Base-by-base conservation (phyloP, 2,888 invertebrate genomes). In the Dysmachus trigonus region DNA sequence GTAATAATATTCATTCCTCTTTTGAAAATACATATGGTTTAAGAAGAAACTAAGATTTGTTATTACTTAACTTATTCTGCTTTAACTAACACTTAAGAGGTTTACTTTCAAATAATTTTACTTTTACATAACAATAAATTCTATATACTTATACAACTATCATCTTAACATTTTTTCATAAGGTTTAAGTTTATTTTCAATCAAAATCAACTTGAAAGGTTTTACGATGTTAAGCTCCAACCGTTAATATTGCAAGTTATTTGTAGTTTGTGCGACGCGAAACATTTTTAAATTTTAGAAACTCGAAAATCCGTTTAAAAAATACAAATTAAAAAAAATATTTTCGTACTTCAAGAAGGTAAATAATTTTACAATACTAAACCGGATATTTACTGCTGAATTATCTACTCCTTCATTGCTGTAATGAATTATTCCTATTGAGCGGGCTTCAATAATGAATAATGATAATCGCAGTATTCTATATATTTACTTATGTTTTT, bases 11-110 rank as follows among this genome's bases (percentile, higher is more conserved):
- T 73, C 73, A 73, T 73, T 73, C 73, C 73, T 73, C 73, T 73
- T 73, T 33, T 73, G 73, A 73, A 73, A 73, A 73, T 73, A 73
- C 35, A 73, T 73, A 73, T 33, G 35, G 13, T 73, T 73, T 33
- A 73, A 73, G 35, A 73, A 73, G 35, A 73, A 73, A 15, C 33
- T 33, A 15, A 73, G 73, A 33, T 73, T 73, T 73, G 27, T 73
- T 73, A 35, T 73, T 33, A 73, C 5, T 73, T 30, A 8, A 73
- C 8, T 31, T 33, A 18, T 18, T 47, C 47, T 47, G 47, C 47
- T 47, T 47, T 47, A 47, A 47, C n/a, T 47, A 47, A 18, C 47
- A 47, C 47, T 47, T 47, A 47, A 47, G n/a, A 47, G n/a, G 71
- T 72, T 72, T 31, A 72, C 6, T 72, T 30, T 22, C 22, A 47